These are phyloP conservation scores for Strigops habroptila DNA, from an alignment of 2,113 vertebrate species.

Conservation along the genomic window DNA sequence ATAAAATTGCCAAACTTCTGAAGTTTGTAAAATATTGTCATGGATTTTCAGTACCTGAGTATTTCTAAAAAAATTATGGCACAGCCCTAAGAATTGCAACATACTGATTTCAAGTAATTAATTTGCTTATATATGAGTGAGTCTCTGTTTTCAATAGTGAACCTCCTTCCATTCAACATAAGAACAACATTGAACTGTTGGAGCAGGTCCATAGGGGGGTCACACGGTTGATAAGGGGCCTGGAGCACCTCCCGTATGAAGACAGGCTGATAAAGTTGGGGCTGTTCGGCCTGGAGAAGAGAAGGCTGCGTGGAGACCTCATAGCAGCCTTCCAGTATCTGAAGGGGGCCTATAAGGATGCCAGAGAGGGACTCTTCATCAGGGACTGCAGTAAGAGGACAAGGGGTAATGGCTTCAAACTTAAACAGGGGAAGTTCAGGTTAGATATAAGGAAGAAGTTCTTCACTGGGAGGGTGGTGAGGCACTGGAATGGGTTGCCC, in stretches of 20 bases:
- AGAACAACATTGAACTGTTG: background rate
- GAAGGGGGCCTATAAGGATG: background rate
- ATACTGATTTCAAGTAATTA: background rate
- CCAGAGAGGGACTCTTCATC: background rate
- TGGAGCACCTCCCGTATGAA: background rate
- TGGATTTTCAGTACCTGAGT: background rate
- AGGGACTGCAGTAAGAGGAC: background rate
- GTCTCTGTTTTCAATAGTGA: background rate
- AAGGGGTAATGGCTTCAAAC: background rate
- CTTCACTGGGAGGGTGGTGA: background rate
- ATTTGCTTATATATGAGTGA: background rate
- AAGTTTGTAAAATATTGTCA: background rate
- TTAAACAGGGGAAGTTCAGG: background rate
- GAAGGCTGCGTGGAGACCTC: background rate
- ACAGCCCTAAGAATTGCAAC: background rate
- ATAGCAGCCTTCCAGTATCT: background rate
- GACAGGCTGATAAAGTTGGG: background rate
- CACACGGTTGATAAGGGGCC: background rate
- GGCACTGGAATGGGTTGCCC: background rate
- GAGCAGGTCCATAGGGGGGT: background rate
- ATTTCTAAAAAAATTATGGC: background rate
- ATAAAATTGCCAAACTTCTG: background rate
- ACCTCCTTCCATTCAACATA: background rate
- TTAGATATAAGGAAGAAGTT: background rate
- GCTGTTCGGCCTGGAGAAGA: background rate